Conservation (phyloP, 2,888 invertebrate species). For the Encarsia formosa region DNA sequence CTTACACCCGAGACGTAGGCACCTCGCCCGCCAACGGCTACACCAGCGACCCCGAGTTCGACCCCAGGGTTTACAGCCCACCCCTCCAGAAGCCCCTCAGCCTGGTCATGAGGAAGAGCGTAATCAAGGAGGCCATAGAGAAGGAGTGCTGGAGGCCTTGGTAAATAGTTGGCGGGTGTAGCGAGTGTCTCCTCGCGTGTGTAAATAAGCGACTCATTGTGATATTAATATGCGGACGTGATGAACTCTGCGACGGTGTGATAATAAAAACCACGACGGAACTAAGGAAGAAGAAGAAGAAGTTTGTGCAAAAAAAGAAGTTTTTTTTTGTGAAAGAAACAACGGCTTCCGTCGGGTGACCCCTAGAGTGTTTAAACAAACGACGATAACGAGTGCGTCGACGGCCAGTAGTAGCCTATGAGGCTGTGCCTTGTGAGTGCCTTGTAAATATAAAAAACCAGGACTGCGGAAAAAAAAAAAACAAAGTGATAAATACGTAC, state of each 20-base stretch:
- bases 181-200: background rate
- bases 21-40: constrained; percentile 48
- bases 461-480: constrained; percentile 5
- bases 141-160: constrained; percentile 82
- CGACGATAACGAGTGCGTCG: too few relatives aligned
- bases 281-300: too few relatives aligned
- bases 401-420: constrained; percentile 42
- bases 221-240: background rate
- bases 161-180: constrained; percentile 50
- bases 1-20: constrained; percentile 52
- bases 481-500: too few relatives aligned
- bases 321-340: too few relatives aligned
- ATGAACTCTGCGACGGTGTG: background rate
- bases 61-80: constrained; percentile 50
- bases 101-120: constrained; percentile 61
- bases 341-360: too few relatives aligned
- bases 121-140: constrained; percentile 51
- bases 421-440: constrained; percentile 48
- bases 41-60: constrained; percentile 46
- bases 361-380: too few relatives aligned
- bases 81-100: constrained; percentile 62
- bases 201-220: background rate
- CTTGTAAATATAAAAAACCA: constrained; percentile 38
- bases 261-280: too few relatives aligned
- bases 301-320: too few relatives aligned